Conservation (phyloP, 35 echinoderm and acorn worm species). For the Stichopus chloronotus region DNA sequence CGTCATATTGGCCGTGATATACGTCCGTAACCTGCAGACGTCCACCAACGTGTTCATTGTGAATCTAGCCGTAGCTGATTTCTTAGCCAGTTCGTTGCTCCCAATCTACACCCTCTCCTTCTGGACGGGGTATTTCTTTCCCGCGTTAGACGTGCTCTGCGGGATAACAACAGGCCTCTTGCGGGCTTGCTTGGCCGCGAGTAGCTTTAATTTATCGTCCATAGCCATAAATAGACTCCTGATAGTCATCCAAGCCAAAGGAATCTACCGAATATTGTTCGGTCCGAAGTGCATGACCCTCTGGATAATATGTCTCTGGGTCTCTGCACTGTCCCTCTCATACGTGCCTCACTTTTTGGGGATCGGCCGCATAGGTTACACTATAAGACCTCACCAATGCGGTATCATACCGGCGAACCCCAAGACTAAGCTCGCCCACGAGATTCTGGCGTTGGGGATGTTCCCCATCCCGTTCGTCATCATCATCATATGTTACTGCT, state of each 20-base stretch:
- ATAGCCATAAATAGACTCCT: constrained; percentile 46
- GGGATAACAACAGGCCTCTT: constrained; percentile 37
- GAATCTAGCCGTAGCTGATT: constrained; percentile 62
- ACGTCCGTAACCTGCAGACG: constrained; percentile 48
- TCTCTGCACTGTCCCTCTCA: neutral
- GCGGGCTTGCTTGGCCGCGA: constrained; percentile 46
- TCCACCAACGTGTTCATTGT: constrained; percentile 67
- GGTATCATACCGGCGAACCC: constrained; percentile 19
- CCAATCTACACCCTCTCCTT: constrained; percentile 45
- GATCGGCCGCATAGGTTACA: constrained; percentile 15
- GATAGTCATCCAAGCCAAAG: constrained; percentile 12
- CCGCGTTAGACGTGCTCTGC: neutral
- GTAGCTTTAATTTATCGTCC: constrained; percentile 48
- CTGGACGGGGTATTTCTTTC: neutral
- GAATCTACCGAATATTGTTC: neutral
- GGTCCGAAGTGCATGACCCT: neutral
- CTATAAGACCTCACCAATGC: constrained; percentile 11
- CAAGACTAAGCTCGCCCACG: neutral
- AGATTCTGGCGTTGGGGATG: neutral
- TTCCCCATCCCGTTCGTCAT: constrained; percentile 2
- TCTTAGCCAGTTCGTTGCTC: constrained; percentile 35
- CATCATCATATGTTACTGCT: constrained; percentile 4
- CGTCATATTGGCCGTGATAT: constrained; percentile 47
- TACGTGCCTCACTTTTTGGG: constrained; percentile 13
- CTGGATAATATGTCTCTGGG: constrained; percentile 14